Percentiles rank a stretch among this genome's conserved stretches.
These are phyloP conservation scores for Sternotherus odoratus DNA, from an alignment of 2,797 vertebrate genomes.

Conservation along the genomic window DNA sequence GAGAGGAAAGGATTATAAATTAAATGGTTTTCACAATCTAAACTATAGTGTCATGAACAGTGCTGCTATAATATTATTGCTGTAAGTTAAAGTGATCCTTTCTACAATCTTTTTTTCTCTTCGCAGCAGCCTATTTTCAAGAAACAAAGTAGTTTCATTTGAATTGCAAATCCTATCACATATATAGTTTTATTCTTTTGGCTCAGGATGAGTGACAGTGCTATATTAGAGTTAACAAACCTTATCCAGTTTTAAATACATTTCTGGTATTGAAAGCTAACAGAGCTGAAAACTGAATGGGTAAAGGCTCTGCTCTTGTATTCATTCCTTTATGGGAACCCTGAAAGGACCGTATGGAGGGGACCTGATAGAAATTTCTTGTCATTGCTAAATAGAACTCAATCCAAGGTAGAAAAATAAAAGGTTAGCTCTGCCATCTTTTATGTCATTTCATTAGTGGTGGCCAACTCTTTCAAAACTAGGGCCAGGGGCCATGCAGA, in stretches of 20 bases:
- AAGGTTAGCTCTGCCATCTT: constrained; percentile 69
- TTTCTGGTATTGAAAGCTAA: constrained; percentile 83
- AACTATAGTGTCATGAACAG: constrained; percentile 65
- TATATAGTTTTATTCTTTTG: constrained; percentile 79
- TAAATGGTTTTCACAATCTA: constrained; percentile 41
- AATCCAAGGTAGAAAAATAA: constrained; percentile 79
- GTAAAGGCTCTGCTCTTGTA: constrained; percentile 74
- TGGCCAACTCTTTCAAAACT: constrained; percentile 74
- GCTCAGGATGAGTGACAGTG: constrained; percentile 79
- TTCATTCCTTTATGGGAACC: constrained; percentile 80
- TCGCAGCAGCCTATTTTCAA: constrained; percentile 71
- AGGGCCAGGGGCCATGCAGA: constrained; percentile 48
- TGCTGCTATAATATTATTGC: constrained; percentile 71
- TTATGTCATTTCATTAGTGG: constrained; percentile 67
- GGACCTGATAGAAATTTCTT: constrained; percentile 78
- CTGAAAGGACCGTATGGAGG: constrained; percentile 78
- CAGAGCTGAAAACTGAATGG: constrained; percentile 85
- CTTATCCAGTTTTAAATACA: constrained; percentile 81
- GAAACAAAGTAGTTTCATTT: constrained; percentile 77
- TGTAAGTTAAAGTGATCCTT: constrained; percentile 73
- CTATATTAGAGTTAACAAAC: constrained; percentile 82
- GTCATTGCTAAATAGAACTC: constrained; percentile 72
- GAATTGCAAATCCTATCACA: constrained; percentile 83
- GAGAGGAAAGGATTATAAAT: constrained; percentile 54
- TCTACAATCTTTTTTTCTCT: constrained; percentile 44